phyloP scores from a whole-genome alignment of 2,888 invertebrate genomes.

The Dynastes hyllus region DNA sequence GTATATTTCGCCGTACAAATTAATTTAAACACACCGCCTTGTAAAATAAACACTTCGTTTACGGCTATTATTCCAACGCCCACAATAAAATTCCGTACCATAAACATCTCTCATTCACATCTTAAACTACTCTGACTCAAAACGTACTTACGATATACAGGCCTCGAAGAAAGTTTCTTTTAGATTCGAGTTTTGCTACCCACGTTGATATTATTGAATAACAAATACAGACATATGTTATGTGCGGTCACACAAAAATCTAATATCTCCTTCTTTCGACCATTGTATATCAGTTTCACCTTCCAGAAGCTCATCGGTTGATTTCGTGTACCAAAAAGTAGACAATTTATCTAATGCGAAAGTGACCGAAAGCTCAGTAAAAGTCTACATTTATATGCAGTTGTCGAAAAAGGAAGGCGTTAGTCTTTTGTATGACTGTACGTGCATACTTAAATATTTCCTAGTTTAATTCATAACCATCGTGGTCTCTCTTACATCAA shows the following conservation, averaged over 20 bases:
- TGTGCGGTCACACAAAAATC: neutral
- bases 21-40: constrained; percentile 46
- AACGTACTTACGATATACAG: constrained; percentile 29
- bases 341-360: too few species aligned
- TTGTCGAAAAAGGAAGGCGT: too few species aligned
- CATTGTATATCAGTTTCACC: too few species aligned
- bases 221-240: neutral
- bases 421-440: too few species aligned
- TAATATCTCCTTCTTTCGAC: too few species aligned
- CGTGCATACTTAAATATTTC: too few species aligned
- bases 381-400: too few species aligned
- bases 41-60: constrained; percentile 46
- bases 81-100: constrained; percentile 43
- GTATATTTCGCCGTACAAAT: constrained; percentile 39
- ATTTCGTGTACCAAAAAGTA: too few species aligned
- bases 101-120: constrained; percentile 46
- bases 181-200: constrained; percentile 19
- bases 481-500: too few species aligned
- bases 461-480: too few species aligned
- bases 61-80: constrained; percentile 46
- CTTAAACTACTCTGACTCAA: constrained; percentile 31
- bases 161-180: constrained; percentile 19
- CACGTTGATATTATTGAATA: neutral
- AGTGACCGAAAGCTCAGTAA: too few species aligned
- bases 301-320: too few species aligned